Percentiles rank a stretch among this genome's conserved stretches.
Evolutionary conservation across 2,113 vertebrate genomes (phyloP).

Genomic region (Amazona guildingii): DNA sequence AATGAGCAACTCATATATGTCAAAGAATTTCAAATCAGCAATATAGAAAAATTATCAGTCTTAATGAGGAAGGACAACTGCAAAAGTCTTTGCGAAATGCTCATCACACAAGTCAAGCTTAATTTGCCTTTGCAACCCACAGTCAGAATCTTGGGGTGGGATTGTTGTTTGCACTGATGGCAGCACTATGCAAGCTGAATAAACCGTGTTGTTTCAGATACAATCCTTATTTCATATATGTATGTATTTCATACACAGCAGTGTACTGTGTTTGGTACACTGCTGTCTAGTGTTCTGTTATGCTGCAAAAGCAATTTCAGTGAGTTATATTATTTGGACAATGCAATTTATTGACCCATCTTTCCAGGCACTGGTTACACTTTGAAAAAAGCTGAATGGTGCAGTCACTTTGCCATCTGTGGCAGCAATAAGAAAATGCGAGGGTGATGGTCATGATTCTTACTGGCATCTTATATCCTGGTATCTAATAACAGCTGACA

Average conservation of each 20-base stretch:
- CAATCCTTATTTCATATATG: background rate
- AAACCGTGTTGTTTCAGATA: conserved; percentile 22
- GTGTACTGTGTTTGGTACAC: background rate
- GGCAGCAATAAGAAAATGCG: conserved; percentile 23
- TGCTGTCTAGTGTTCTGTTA: background rate
- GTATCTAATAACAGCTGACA: conserved; percentile 46
- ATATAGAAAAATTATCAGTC: background rate
- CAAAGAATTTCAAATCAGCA: background rate
- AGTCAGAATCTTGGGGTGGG: background rate
- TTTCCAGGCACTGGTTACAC: conserved; percentile 19
- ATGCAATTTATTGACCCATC: conserved; percentile 51
- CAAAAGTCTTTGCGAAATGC: background rate
- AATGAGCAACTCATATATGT: background rate
- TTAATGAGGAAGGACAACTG: background rate
- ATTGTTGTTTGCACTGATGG: background rate
- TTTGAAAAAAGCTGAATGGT: conserved; percentile 4
- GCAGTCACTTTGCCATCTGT: conserved; percentile 40
- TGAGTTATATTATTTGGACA: conserved; percentile 54
- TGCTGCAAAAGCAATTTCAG: conserved; percentile 55
- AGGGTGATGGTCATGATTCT: conserved; percentile 45
- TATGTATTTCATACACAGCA: background rate
- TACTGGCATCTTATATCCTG: conserved; percentile 50
- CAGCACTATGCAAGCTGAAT: background rate
- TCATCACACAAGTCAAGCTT: background rate
- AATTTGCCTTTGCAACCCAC: background rate